Evolutionary conservation across 2,888 invertebrate genomes (phyloP), one percentile per base, ranked within the genome.

Genomic region (Nineta flava): DNA sequence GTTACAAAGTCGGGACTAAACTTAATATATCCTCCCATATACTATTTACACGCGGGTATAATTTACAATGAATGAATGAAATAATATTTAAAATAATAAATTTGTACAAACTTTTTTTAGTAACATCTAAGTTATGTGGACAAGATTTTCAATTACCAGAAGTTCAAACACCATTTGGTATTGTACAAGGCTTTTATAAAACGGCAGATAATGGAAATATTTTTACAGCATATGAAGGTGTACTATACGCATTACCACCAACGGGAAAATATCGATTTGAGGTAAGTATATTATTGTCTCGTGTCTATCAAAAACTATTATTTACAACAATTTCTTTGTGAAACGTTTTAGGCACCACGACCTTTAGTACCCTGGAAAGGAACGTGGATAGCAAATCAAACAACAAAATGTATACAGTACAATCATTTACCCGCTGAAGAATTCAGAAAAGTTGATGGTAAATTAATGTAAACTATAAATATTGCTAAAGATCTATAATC

Each of bases 241-340:
- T 83, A 44, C 82, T 81, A 0, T 83, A 79, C 57, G 82, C 82
- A 0, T 62, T 73, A 48, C 76, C 81, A 12, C 82, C 82, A 1
- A 60, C 77, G 9, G 79, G 78, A n/a, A 71, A 75, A 52, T 66
- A 72, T 46, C 64, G 81, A 56, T 81, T 81, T 60, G 69, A 75
- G 63, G 58, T 61, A 44, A 63, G 7, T 35, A 4, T 13, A 10
- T 35, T 19, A 19, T 3, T 3, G 19, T 19, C 2, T 19, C 2
- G 5, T 19, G 2, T 19, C 19, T 19, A 19, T 19, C 2, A 19
- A 19, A 19, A 19, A 19, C n/a, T n/a, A n/a, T n/a, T n/a, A n/a
- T n/a, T n/a, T n/a, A 19, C 2, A 19, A 19, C 5, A 26, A 26
- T 26, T 26, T n/a, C n/a, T n/a, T 3, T 26, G 7, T 26, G 4